phyloP scores from a whole-genome alignment of 2,113 vertebrate genomes.

The Eptatretus burgeri region DNA sequence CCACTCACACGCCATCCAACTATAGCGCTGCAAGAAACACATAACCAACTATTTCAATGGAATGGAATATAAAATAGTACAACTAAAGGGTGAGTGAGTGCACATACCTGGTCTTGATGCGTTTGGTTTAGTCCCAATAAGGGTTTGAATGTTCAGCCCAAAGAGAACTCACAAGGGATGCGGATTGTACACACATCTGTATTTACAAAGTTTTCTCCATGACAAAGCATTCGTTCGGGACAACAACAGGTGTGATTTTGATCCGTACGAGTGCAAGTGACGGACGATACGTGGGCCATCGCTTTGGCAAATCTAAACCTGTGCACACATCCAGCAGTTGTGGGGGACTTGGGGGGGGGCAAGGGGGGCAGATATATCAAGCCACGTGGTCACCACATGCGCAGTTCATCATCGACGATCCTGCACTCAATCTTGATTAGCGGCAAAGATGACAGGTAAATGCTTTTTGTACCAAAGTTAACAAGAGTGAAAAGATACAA shows the following conservation, averaged over 20 bases:
- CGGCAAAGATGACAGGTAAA: background rate
- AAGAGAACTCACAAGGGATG: background rate
- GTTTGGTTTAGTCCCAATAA: background rate
- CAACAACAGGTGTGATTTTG: background rate
- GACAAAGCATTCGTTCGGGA: background rate
- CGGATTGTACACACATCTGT: constrained; percentile 5
- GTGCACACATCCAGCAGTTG: background rate
- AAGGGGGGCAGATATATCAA: background rate
- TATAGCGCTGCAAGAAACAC: background rate
- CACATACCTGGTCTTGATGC: background rate
- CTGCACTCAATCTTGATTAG: background rate
- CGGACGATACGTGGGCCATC: background rate
- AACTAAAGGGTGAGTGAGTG: background rate
- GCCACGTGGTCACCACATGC: background rate
- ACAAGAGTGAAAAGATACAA: too few species aligned
- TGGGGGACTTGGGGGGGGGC: background rate
- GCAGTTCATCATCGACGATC: background rate
- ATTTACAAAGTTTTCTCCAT: constrained; percentile 4
- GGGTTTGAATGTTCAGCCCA: background rate
- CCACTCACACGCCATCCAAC: too few species aligned
- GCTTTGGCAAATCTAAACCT: constrained; percentile 3
- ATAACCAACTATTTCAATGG: background rate
- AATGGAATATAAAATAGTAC: background rate
- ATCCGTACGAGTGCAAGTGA: background rate
- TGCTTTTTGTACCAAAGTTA: background rate